A percentile compares a stretch with the other conserved stretches of the same genome.
Conservation (phyloP, 2,888 invertebrate genomes). For the Tachina lurida region DNA sequence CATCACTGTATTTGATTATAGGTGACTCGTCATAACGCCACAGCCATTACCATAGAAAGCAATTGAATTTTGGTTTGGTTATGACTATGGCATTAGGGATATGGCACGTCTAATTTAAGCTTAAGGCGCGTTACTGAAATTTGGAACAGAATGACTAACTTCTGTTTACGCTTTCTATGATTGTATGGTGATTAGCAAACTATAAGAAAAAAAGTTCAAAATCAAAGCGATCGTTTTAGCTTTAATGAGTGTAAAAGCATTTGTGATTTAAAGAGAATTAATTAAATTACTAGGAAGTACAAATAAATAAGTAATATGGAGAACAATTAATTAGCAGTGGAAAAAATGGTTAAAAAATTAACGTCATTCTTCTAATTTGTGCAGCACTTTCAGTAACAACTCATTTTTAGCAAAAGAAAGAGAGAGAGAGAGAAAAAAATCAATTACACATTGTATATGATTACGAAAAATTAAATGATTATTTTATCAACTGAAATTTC, state of each 20-base stretch:
- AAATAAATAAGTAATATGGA: neutral
- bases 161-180: too few relatives aligned
- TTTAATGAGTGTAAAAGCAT: neutral
- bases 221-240: neutral
- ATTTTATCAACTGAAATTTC: constrained; percentile 37
- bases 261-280: neutral
- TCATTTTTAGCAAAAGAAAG: constrained; percentile 4
- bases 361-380: neutral
- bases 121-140: too few relatives aligned
- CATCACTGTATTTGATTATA: too few relatives aligned
- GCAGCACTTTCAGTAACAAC: neutral
- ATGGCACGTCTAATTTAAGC: too few relatives aligned
- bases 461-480: constrained; percentile 29
- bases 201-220: too few relatives aligned
- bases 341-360: neutral
- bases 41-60: too few relatives aligned
- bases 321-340: neutral
- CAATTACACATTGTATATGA: constrained; percentile 11
- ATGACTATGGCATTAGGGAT: too few relatives aligned
- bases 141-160: too few relatives aligned
- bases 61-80: too few relatives aligned
- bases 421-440: constrained; percentile 8
- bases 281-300: neutral
- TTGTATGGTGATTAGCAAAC: too few relatives aligned
- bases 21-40: too few relatives aligned